Evolutionary conservation across 92 coral and sea anemone species (phyloP).

Genomic region (Umimayanthus chanpuru): DNA sequence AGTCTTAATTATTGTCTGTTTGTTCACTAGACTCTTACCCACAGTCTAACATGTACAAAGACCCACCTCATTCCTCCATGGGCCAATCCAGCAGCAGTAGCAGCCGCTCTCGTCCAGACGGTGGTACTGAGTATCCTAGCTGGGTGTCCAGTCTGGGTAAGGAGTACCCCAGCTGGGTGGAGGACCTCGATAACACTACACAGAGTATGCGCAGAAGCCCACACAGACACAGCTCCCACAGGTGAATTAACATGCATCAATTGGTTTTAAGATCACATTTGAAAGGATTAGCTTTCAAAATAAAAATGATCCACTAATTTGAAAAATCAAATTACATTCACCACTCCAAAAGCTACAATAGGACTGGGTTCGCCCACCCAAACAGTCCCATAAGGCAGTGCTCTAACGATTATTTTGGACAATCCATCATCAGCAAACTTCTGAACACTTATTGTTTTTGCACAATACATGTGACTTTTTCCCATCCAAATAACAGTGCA

Average conservation of each 20-base stretch:
- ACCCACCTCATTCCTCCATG: constrained; percentile 41
- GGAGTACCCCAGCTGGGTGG: constrained; percentile 98
- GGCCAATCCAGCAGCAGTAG: constrained; percentile 6
- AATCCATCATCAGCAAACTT: too few species aligned
- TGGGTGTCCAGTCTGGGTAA: constrained; percentile 90
- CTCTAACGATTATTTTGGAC: too few species aligned
- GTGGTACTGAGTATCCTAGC: constrained; percentile 82
- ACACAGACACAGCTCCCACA: constrained; percentile 18
- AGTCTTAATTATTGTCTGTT: neutral
- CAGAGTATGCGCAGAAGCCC: constrained; percentile 23
- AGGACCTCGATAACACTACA: constrained; percentile 79
- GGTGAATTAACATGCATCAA: neutral
- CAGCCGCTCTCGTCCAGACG: constrained; percentile 47
- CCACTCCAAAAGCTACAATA: too few species aligned
- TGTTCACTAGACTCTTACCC: constrained; percentile 19
- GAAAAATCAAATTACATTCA: too few species aligned
- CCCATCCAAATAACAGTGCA: too few species aligned
- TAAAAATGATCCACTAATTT: too few species aligned
- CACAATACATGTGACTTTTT: too few species aligned
- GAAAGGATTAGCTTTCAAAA: neutral
- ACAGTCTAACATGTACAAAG: constrained; percentile 22
- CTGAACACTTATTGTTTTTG: too few species aligned
- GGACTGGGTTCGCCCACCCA: too few species aligned
- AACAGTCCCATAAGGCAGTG: too few species aligned
- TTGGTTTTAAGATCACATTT: neutral